phyloP scores from a whole-genome alignment of 2,113 vertebrate species.

The Porphyrio hochstetteri region DNA sequence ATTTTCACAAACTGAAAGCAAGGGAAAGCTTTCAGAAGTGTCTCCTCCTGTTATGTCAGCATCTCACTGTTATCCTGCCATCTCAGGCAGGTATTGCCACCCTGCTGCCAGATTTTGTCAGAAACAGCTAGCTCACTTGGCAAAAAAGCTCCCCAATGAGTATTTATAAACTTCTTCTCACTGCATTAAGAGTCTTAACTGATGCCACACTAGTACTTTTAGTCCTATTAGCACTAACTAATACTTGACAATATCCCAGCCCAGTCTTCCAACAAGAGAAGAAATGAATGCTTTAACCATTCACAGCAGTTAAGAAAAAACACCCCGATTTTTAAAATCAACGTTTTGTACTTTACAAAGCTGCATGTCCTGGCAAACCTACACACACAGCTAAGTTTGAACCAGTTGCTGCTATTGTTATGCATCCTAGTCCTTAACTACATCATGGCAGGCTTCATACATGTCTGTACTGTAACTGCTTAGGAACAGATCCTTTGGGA shows the following conservation, averaged over 20 bases:
- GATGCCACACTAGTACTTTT: background rate
- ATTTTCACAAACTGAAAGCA: background rate
- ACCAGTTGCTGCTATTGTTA: background rate
- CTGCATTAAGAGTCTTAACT: background rate
- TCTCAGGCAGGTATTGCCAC: background rate
- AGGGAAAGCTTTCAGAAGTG: background rate
- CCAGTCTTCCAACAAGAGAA: background rate
- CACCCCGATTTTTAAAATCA: background rate
- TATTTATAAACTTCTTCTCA: background rate
- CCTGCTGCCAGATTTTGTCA: background rate
- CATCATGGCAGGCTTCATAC: background rate
- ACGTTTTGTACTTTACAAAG: background rate
- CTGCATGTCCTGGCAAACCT: background rate
- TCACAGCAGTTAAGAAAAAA: background rate
- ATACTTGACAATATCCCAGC: background rate
- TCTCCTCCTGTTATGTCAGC: background rate
- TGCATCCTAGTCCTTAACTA: background rate
- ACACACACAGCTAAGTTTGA: background rate
- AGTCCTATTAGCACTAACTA: background rate
- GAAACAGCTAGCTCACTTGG: background rate
- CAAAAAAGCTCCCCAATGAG: background rate
- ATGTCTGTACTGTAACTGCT: background rate
- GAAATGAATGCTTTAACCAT: background rate
- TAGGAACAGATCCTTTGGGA: background rate
- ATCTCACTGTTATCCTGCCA: background rate